Base-by-base conservation (phyloP, 1,140 invertebrate species). In the Macrobrachium nipponense region DNA sequence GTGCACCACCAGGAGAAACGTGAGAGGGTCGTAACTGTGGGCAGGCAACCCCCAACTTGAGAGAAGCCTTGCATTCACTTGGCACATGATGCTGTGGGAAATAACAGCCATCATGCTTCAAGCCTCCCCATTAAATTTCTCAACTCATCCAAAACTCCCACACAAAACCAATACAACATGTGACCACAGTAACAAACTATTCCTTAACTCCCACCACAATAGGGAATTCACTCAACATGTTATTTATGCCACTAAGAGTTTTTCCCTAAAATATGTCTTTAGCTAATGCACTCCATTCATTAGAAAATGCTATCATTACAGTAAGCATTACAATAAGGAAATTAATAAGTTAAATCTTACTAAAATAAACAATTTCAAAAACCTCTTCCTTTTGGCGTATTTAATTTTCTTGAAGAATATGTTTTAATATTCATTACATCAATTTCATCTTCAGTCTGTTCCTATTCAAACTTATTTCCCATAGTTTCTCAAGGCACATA, bases 31-130 rank as follows among this genome's bases (percentile, higher is more conserved):
- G 60, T 75, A 84, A 18, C 82, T 77, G 73, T 44, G 62, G 75
- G 79, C 83, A 85, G 66, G 64, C 59, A 23, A 62, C 77, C 75
- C 62, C 76, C 76, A 85, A 85, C 83, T 85, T 85, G 83, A 70
- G 83, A 79, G 83, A 79, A 77, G 83, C 44, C 83, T 85, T 85
- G 81, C 20, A 59, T 76, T 85, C 83, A 85, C 83, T 85, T 85
- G 83, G 83, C 83, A 85, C 76, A 78, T 85, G 83, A 76, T 85
- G 83, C 83, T 85, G 83, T 85, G 83, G 79, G 76, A 85, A 60
- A 85, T 51, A 79, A 85, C 83, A 85, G 76, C 72, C 83, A 79
- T 85, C 83, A 85, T 85, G 83, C 76, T 59, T 77, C 83, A 78
- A 75, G 73, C 62, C 66, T 68, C 66, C 62, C 83, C 61, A 11